phyloP scores from a whole-genome alignment of 1,140 invertebrate species.

The Papilio dardanus region DNA sequence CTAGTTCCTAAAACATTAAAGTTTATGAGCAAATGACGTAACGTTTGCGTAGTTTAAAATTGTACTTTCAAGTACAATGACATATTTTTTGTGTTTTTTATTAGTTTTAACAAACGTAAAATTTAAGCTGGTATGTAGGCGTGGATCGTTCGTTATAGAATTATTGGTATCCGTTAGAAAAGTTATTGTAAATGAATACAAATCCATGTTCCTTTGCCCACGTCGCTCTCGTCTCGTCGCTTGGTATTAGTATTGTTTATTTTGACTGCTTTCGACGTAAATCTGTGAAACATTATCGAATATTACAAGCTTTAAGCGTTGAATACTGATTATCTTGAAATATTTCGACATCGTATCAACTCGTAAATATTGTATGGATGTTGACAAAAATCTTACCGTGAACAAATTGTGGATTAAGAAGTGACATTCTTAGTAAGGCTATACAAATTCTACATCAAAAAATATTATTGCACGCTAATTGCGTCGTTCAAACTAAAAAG shows the following conservation, averaged over 20 bases:
- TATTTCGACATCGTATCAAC: background rate
- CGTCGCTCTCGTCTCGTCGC: background rate
- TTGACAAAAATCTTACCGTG: background rate
- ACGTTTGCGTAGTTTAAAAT: too few relatives aligned
- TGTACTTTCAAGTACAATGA: too few relatives aligned
- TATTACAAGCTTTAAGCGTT: constrained; percentile 17
- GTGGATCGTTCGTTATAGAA: constrained; percentile 24
- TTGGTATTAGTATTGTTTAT: constrained; percentile 21
- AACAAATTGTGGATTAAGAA: background rate
- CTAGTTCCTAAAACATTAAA: too few relatives aligned
- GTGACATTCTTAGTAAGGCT: background rate
- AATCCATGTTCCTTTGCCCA: constrained; percentile 25
- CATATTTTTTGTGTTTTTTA: too few relatives aligned
- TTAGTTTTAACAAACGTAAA: background rate
- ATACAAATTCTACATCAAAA: too few relatives aligned
- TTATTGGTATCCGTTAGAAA: constrained; percentile 30
- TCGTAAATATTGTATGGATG: background rate
- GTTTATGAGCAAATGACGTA: too few relatives aligned
- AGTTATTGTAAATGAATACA: constrained; percentile 28
- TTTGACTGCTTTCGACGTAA: constrained; percentile 22
- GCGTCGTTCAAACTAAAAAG: background rate
- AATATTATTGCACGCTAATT: too few relatives aligned
- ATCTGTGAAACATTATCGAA: constrained; percentile 22
- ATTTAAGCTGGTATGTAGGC: constrained; percentile 8
- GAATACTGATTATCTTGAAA: constrained; percentile 8